Base-by-base conservation (phyloP, 2,113 vertebrate genomes). In the Planiliza haematocheilus region DNA sequence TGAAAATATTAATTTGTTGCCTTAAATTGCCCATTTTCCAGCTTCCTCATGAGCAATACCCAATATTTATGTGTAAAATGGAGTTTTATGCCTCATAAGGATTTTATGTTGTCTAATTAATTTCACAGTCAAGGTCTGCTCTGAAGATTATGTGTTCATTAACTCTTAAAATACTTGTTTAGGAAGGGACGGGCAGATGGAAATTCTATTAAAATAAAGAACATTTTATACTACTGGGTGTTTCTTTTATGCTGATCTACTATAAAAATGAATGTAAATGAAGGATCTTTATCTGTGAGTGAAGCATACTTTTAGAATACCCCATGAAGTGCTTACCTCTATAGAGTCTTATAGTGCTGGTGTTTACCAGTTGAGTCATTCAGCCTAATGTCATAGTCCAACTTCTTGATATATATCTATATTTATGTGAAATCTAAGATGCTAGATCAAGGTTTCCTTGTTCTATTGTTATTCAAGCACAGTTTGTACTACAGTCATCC, bases 141-240 rank as follows among this genome's bases (percentile, higher is more conserved):
- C 90, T 80, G 75, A 88, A 83, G 81, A 86, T 89, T 88, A 89
- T 86, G 75, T 90, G 92, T 90, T 92, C 86, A 87, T 90, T 79
- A 86, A 86, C 79, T 85, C 79, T 80, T 86, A 61, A 79, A 88
- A 79, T 77, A 79, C 83, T 80, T 89, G 79, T 91, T 85, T 88
- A 58, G 82, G 73, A 81, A 60, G 56, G 70, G 77, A 80, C 56
- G 85, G 83, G 86, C 68, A 83, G 77, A 89, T 90, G 79, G 81
- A 90, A 88, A 88, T 79, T 85, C 85, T 88, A 91, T 91, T 89
- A 89, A 93, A 94, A 93, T 91, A 86, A 86, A 90, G 74, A 88
- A 79, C 46, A 65, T 92, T 92, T 91, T 87, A 75, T 91, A 93
- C 68, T 56, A 72, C 21, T 16, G 56, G 55, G 58, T 85, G 70